These are phyloP conservation scores for Noctua janthina DNA, from an alignment of 2,888 invertebrate genomes.

Conservation along the genomic window DNA sequence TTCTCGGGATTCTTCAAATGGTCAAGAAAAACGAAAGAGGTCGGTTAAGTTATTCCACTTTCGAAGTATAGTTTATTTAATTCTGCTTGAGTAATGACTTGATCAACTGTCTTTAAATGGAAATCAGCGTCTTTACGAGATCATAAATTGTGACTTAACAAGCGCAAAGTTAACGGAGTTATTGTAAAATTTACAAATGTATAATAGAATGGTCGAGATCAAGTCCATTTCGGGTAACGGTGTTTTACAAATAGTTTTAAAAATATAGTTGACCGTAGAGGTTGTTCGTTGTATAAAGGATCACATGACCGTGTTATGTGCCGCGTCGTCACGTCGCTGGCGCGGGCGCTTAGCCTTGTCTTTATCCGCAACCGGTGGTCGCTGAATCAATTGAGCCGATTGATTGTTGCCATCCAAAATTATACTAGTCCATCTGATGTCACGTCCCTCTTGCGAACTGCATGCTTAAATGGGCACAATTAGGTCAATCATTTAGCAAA, in stretches of 20 bases:
- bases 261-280: conserved; percentile 47
- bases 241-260: conserved; percentile 54
- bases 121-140: conserved; percentile 40
- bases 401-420: conserved; percentile 75
- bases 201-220: conserved; percentile 37
- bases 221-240: conserved; percentile 63
- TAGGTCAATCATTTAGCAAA: conserved; percentile 70
- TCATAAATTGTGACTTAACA: conserved; percentile 51
- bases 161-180: conserved; percentile 54
- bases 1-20: conserved; percentile 37
- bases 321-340: conserved; percentile 36
- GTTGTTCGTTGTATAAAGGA: conserved; percentile 61
- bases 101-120: conserved; percentile 50
- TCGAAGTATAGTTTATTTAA: conserved; percentile 22
- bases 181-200: conserved; percentile 45
- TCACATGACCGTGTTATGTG: conserved; percentile 69
- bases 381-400: conserved; percentile 72
- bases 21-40: conserved; percentile 21
- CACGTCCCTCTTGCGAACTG: conserved; percentile 66
- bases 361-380: conserved; percentile 66
- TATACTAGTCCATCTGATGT: conserved; percentile 70
- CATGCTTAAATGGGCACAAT: conserved; percentile 69
- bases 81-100: conserved; percentile 24
- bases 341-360: conserved; percentile 67
- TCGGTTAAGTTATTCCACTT: conserved; percentile 15